Percentiles rank a stretch among this genome's conserved stretches.
Conservation (phyloP, 2,888 invertebrate species). For the Nasonovia ribisnigri region DNA sequence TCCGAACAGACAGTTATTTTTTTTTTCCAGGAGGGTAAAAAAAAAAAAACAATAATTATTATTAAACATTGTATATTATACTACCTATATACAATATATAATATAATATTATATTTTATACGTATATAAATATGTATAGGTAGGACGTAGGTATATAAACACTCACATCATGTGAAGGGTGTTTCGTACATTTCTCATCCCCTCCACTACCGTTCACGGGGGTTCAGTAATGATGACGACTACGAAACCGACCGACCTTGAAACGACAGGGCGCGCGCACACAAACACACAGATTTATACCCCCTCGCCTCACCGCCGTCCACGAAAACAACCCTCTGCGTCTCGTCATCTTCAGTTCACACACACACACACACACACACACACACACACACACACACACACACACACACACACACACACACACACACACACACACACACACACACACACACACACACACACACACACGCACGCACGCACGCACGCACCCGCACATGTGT, state of each 20-base stretch:
- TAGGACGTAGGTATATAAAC: neutral
- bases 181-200: conserved; percentile 62
- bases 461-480: too few species aligned
- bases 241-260: conserved; percentile 55
- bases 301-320: neutral
- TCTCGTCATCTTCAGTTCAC: conserved; percentile 11
- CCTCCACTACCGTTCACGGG: neutral
- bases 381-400: neutral
- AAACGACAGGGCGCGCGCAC: conserved; percentile 41
- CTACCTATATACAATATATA: neutral
- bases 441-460: neutral
- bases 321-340: conserved; percentile 58
- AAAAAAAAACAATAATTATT: conserved; percentile 57
- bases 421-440: neutral
- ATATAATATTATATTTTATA: conserved; percentile 41
- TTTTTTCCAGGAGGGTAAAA: conserved; percentile 31
- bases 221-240: conserved; percentile 39
- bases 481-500: neutral
- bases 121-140: neutral
- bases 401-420: neutral
- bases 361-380: neutral
- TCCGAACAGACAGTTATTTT: conserved; percentile 49
- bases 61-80: conserved; percentile 51
- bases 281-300: conserved; percentile 12
- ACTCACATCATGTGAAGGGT: conserved; percentile 19